Evolutionary conservation across 2,113 vertebrate genomes (phyloP), one percentile per base, ranked within the genome.

Genomic region (Cebus imitator): DNA sequence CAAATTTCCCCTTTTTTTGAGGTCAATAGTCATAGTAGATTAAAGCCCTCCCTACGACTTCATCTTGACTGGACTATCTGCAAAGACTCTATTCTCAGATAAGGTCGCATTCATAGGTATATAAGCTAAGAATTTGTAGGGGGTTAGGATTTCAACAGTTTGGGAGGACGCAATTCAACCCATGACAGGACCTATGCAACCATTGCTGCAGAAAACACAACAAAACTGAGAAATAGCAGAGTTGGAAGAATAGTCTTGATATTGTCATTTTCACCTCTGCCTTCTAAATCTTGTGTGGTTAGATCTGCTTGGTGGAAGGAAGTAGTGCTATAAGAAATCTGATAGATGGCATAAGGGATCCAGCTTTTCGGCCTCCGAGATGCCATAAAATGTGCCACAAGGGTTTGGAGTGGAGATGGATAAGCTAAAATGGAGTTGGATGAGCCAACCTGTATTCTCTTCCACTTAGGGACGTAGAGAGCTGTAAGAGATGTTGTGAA

Each of bases 71-170:
- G 66, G 57, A 25, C 17, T 76, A 5, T 92, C 8, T 82, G 18
- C 9, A 75, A 86, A 85, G 12, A 75, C 6, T 70, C 9, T 93
- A 40, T 64, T 92, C 68, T 48, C 30, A 94, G 66, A 82, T 48
- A 78, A 58, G 5, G 1, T 61, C 66, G 64, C 1, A 27, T 48
- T 61, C 43, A 57, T 37, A n/a, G 82, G 14, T 79, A 23, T 40
- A 3, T 73, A 37, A 73, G 21, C 70, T 73, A 73, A 25, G 37
- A 73, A 40, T 73, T 73, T 73, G 16, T 16, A 17, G 10, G 4
- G 21, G 13, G 23, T 86, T 81, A 78, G 50, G n/a, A 45, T 48
- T 97, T 85, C 78, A 83, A 81, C 9, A 52, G 48, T 82, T 57
- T 45, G 8, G 17, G 25, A 23, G 21, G 6, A 35, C 25, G 48